Percentiles rank a stretch among this genome's conserved stretches.
Conservation (phyloP, 1,140 invertebrate species). For the Drosophila kohkoa region DNA sequence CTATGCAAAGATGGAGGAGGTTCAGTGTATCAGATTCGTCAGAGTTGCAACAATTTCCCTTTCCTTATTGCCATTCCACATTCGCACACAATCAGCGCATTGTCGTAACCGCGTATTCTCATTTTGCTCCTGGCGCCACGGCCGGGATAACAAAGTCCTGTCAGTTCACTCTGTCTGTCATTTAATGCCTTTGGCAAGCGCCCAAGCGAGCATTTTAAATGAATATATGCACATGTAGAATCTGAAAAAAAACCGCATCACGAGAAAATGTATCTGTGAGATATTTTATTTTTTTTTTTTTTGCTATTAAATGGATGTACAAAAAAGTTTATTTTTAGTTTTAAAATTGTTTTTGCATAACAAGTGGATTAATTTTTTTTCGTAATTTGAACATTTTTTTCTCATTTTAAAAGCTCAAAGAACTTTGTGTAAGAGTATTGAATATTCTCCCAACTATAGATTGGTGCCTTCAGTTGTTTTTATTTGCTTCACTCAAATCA, state of each 20-base stretch:
- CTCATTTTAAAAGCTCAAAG: not conserved
- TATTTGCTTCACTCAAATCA: constrained; percentile 34
- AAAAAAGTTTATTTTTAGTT: too few relatives aligned
- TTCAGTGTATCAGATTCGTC: constrained; percentile 49
- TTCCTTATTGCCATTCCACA: constrained; percentile 57
- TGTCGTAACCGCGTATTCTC: constrained; percentile 1
- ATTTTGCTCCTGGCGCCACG: constrained; percentile 34
- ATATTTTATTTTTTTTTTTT: not conserved
- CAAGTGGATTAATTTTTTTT: too few relatives aligned
- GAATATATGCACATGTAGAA: constrained; percentile 18
- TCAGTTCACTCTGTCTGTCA: constrained; percentile 37
- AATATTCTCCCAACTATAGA: not conserved
- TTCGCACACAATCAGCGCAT: constrained; percentile 44
- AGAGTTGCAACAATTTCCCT: constrained; percentile 49
- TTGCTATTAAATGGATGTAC: too few relatives aligned
- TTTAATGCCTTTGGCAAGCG: constrained; percentile 61
- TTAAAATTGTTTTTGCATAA: too few relatives aligned
- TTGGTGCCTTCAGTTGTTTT: not conserved
- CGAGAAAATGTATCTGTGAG: not conserved
- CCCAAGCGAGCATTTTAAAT: constrained; percentile 45
- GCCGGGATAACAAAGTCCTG: constrained; percentile 11
- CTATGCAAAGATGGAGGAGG: constrained; percentile 21
- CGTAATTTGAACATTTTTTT: not conserved
- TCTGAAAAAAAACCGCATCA: constrained; percentile 24
- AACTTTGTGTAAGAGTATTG: not conserved